Evolutionary conservation across 1,140 invertebrate species (phyloP).

Genomic region (Pachypeltis micranthus): DNA sequence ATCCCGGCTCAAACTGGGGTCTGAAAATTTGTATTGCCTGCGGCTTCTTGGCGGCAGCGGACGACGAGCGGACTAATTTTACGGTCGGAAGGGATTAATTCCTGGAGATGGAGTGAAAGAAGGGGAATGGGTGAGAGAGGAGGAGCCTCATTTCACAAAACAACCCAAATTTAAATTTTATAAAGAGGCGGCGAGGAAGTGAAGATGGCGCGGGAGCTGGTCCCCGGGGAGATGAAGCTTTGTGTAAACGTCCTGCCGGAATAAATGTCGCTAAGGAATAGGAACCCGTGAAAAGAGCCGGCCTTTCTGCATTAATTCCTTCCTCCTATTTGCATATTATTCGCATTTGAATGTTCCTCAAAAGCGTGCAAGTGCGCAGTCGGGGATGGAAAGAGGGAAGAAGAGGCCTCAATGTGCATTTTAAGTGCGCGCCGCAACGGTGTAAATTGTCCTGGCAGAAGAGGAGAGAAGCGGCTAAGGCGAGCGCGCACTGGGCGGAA

Average conservation of each 20-base stretch:
- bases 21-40: too few relatives aligned
- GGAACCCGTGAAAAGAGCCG: not conserved
- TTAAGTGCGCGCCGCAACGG: conserved; percentile 12
- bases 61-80: too few relatives aligned
- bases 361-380: conserved; percentile 11
- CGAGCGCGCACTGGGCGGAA: too few relatives aligned
- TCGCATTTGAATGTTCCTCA: conserved; percentile 20
- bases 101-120: too few relatives aligned
- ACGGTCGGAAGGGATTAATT: too few relatives aligned
- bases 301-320: conserved; percentile 8
- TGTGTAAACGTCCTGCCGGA: not conserved
- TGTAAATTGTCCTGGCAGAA: too few relatives aligned
- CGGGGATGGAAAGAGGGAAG: too few relatives aligned
- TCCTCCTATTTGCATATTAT: conserved; percentile 16
- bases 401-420: conserved; percentile 16
- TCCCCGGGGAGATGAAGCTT: not conserved
- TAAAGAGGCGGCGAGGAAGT: not conserved
- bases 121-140: too few relatives aligned
- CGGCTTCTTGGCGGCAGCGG: too few relatives aligned
- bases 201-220: not conserved
- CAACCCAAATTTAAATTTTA: not conserved
- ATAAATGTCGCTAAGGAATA: conserved; percentile 13
- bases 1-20: too few relatives aligned
- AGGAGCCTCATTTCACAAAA: conserved; percentile 28
- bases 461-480: too few relatives aligned